Percentiles rank a stretch among this genome's conserved stretches.
Conservation (phyloP, 2,113 vertebrate genomes). For the Ochotona curzoniae region DNA sequence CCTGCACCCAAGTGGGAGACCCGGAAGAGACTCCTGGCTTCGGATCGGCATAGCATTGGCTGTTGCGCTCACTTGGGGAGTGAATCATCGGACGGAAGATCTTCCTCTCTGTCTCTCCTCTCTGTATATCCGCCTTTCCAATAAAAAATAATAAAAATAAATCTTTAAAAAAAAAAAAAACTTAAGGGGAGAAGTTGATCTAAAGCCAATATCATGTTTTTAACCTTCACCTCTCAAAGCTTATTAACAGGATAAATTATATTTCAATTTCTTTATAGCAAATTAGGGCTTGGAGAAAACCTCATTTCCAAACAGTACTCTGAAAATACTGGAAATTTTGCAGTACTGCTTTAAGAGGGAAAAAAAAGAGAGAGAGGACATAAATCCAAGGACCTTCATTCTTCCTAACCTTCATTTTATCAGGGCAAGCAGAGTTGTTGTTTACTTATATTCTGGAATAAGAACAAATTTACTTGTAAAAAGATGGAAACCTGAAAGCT, state of each 20-base stretch:
- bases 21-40: no score
- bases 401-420: background rate
- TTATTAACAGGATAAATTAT: background rate
- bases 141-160: no score
- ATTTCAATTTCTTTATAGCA: background rate
- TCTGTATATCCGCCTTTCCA: no score
- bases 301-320: background rate
- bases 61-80: no score
- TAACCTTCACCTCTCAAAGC: constrained; percentile 11
- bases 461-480: constrained; percentile 4
- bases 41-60: no score
- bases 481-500: background rate
- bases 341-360: background rate
- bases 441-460: background rate
- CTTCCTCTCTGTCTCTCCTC: no score
- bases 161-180: no score
- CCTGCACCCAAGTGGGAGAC: no score
- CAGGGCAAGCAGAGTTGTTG: background rate
- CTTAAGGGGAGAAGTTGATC: background rate
- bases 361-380: background rate
- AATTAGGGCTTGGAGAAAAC: background rate
- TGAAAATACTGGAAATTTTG: background rate
- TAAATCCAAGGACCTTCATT: background rate
- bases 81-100: no score
- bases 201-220: background rate